A percentile compares a stretch with the other conserved stretches of the same genome.
Conservation (phyloP, 2,113 vertebrate species). For the human (Homo sapiens) region DNA sequence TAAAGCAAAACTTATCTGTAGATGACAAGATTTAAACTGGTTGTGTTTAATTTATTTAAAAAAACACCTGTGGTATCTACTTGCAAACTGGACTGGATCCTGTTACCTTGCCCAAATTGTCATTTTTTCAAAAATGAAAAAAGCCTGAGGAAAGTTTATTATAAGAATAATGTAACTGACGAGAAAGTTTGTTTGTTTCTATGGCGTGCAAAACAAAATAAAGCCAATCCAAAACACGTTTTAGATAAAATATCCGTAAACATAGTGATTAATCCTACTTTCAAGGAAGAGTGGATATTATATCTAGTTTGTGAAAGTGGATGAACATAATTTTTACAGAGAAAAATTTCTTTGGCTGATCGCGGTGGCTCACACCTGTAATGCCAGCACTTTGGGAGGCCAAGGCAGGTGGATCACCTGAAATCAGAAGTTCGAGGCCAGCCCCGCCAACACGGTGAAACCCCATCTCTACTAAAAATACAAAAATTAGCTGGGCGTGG, state of each 20-base stretch:
- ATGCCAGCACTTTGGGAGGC: no score
- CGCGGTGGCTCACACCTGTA: no score
- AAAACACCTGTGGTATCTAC: background rate
- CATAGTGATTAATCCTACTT: background rate
- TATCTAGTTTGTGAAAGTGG: background rate
- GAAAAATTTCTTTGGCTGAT: background rate
- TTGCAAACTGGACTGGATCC: background rate
- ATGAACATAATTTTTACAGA: background rate
- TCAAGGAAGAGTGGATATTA: background rate
- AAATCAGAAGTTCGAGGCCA: no score
- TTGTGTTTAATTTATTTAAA: background rate
- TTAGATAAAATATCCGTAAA: background rate
- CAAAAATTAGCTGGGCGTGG: no score
- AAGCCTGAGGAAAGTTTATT: background rate
- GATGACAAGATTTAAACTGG: background rate
- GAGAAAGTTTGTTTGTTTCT: background rate
- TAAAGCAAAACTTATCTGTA: background rate
- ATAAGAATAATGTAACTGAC: background rate
- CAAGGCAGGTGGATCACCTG: background rate
- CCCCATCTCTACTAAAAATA: no score
- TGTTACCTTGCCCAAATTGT: background rate
- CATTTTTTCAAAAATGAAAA: constrained; percentile 1
- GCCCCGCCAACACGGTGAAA: no score
- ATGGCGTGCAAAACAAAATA: background rate
- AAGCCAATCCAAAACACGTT: background rate